phyloP scores from a whole-genome alignment of 2,888 invertebrate genomes.

The Protophormia terraenovae region DNA sequence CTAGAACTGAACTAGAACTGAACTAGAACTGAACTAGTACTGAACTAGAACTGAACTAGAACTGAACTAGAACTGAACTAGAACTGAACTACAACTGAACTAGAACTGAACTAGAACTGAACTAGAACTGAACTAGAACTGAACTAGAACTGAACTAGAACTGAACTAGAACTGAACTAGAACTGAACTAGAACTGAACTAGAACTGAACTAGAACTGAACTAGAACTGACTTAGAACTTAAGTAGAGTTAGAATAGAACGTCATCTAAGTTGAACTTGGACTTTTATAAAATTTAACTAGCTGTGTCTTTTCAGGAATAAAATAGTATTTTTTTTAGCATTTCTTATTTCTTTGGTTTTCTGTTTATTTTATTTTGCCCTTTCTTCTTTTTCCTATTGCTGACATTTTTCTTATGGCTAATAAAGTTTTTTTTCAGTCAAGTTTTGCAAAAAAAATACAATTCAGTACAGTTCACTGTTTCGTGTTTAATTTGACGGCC shows the following conservation, averaged over 20 bases:
- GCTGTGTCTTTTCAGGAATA: too few relatives aligned
- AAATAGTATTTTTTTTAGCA: not conserved
- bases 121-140: not conserved
- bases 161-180: not conserved
- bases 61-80: not conserved
- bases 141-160: not conserved
- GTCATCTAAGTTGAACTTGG: not conserved
- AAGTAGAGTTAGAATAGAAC: not conserved
- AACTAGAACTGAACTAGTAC: not conserved
- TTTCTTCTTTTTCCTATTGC: not conserved
- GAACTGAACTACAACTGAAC: not conserved
- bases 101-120: not conserved
- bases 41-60: not conserved
- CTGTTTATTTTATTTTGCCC: not conserved
- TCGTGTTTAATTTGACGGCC: conserved; percentile 5
- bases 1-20: not conserved
- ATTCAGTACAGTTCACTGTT: conserved; percentile 10
- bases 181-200: not conserved
- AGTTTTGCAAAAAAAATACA: conserved; percentile 21
- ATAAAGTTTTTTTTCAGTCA: conserved; percentile 24
- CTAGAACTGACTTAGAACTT: not conserved
- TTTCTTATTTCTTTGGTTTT: conserved; percentile 2
- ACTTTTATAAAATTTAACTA: not conserved
- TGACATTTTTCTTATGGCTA: conserved; percentile 10
- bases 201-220: not conserved